Percentiles rank a stretch among this genome's conserved stretches.
phyloP scores from a whole-genome alignment of 2,797 vertebrate genomes.

The Simalia tracyae region DNA sequence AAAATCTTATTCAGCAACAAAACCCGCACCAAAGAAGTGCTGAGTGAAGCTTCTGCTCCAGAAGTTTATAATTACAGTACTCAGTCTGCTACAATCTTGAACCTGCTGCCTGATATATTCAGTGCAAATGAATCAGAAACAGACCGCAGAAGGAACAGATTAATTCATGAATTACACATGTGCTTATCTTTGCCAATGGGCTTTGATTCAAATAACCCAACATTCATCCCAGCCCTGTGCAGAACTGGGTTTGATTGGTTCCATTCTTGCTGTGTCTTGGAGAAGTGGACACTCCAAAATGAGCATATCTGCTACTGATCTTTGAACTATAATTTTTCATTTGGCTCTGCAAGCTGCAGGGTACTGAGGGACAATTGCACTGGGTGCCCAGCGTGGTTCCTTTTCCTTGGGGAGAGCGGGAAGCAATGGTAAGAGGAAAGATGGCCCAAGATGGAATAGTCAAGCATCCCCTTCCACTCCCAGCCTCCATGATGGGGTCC shows the following conservation, averaged over 20 bases:
- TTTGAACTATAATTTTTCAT: background rate
- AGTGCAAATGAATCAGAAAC: background rate
- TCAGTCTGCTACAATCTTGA: background rate
- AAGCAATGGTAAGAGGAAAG: background rate
- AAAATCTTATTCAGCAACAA: background rate
- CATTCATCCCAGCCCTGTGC: background rate
- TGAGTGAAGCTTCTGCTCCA: background rate
- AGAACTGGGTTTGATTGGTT: background rate
- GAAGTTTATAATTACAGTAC: background rate
- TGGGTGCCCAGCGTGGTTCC: background rate
- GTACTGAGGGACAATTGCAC: no score
- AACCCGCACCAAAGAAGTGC: background rate
- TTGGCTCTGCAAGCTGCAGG: background rate
- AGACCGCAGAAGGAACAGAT: background rate
- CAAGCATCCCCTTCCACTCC: background rate
- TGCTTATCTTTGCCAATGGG: background rate
- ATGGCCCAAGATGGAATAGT: background rate
- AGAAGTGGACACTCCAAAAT: background rate
- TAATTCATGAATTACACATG: background rate
- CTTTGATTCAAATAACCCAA: background rate
- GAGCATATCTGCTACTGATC: background rate
- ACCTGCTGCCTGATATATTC: background rate
- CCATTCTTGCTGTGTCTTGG: background rate
- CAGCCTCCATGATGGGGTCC: background rate
- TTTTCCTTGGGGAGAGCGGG: background rate